Base-by-base conservation (phyloP, 2,113 vertebrate species). In the Actinemys pallida region DNA sequence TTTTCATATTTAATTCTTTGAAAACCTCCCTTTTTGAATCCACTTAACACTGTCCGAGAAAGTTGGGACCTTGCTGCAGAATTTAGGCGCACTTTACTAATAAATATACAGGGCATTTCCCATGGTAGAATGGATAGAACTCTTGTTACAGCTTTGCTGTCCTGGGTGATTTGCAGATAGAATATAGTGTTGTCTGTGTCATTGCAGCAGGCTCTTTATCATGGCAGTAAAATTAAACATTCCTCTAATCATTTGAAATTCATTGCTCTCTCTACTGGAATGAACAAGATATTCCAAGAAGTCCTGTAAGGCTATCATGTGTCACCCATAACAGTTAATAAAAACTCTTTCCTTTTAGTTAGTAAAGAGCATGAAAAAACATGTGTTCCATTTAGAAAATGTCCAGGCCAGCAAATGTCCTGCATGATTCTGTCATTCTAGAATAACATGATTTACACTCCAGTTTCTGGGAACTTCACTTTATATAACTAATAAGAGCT, bases 401-500 rank as follows among this genome's bases (percentile, higher is more conserved):
- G 81, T 94, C 24, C 31, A 92, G 79, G 81, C 86, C 45, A 54
- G 2, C 79, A 83, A 57, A 29, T 62, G 17, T 85, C 94, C 90
- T 91, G 75, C 75, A 85, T 13, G 83, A 91, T 50, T 91, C 93
- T 95, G 96, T 94, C 94, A 86, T 24, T 10, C 86, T 90, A 76
- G 96, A 95, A 83, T 91, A 97, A 86, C 62, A 17, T 84, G 88
- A 76, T 95, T 86, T 85, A 81, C 83, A 76, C 90, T 92, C 78
- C 94, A 79, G 95, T 95, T 94, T 88, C 88, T 57, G 88, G 89
- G 76, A 59, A 84, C 93, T 94, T 92, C 92, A 45, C 81, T 92
- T 81, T 94, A 93, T 89, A 57, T 84, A 81, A 90, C 83, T 84
- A 93, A 84, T 0, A 0, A 85, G 87, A 90, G 90, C 88, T 86